These are phyloP conservation scores for Periphyllus acericola DNA, from an alignment of 2,888 invertebrate species.

Conservation along the genomic window DNA sequence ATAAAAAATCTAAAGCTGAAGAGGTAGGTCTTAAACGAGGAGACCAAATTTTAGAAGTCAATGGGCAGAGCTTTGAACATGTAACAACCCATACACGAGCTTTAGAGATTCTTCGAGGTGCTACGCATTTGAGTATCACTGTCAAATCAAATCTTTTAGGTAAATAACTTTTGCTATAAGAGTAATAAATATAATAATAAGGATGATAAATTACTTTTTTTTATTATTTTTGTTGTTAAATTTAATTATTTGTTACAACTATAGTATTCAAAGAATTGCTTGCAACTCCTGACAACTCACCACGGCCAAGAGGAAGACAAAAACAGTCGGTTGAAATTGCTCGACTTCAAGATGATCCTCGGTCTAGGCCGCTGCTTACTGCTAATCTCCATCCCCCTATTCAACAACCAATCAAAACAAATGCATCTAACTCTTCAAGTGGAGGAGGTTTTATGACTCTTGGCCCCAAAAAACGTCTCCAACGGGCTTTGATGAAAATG, in stretches of 20 bases:
- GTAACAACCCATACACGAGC: conserved; percentile 91
- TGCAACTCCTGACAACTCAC: conserved; percentile 81
- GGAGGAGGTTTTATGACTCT: conserved; percentile 84
- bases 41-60: conserved; percentile 97
- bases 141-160: conserved; percentile 96
- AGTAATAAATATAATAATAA: background rate
- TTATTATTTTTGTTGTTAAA: background rate
- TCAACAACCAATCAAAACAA: conserved; percentile 64
- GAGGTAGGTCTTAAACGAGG: conserved; percentile 96
- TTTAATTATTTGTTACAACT: conserved; percentile 33
- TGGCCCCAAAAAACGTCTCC: conserved; percentile 84
- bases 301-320: conserved; percentile 75
- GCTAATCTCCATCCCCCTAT: conserved; percentile 67
- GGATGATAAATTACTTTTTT: background rate
- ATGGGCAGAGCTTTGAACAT: conserved; percentile 95
- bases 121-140: conserved; percentile 95
- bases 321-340: conserved; percentile 68
- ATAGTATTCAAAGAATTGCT: conserved; percentile 77
- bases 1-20: conserved; percentile 91
- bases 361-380: conserved; percentile 82
- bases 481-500: conserved; percentile 88
- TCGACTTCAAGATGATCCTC: conserved; percentile 72
- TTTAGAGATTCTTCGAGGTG: conserved; percentile 89
- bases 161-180: conserved; percentile 64
- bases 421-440: conserved; percentile 46